A percentile compares a stretch with the other conserved stretches of the same genome.
These are phyloP conservation scores for Amphiprion ocellaris DNA, from an alignment of 2,113 vertebrate genomes.

Conservation along the genomic window DNA sequence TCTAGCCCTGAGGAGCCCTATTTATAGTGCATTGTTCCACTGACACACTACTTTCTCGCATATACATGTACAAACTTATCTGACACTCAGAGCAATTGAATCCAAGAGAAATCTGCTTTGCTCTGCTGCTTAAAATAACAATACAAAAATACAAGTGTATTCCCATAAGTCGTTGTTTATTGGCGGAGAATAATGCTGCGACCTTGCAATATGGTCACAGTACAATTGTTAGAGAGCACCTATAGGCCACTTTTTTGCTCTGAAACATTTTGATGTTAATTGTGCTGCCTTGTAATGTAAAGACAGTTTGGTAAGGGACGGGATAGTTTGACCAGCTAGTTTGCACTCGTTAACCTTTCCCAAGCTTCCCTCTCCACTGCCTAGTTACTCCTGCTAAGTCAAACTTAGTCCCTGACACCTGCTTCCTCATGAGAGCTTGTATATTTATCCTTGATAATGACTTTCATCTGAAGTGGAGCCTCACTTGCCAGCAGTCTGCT, in stretches of 20 bases:
- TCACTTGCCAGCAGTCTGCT: slow-evolving; percentile 47
- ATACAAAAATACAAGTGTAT: not conserved
- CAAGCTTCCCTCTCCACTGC: slow-evolving; percentile 30
- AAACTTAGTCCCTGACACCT: slow-evolving; percentile 62
- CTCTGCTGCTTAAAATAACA: slow-evolving; percentile 40
- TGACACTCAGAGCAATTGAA: slow-evolving; percentile 27
- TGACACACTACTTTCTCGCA: slow-evolving; percentile 75
- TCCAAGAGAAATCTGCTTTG: slow-evolving; percentile 21
- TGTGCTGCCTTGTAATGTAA: not conserved
- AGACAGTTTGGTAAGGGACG: not conserved
- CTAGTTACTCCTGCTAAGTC: slow-evolving; percentile 60
- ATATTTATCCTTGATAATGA: slow-evolving; percentile 79
- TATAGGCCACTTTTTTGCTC: not conserved
- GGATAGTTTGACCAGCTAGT: not conserved
- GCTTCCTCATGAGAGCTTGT: slow-evolving; percentile 61
- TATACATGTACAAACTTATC: slow-evolving; percentile 48
- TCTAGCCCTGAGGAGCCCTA: slow-evolving; percentile 69
- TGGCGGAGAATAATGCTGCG: not conserved
- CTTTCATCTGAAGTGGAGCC: slow-evolving; percentile 70
- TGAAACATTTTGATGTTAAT: not conserved
- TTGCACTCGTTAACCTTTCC: slow-evolving; percentile 48
- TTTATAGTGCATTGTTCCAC: slow-evolving; percentile 82
- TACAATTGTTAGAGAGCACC: slow-evolving; percentile 1
- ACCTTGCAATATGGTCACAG: not conserved
- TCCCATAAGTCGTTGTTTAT: too few species aligned